phyloP scores from a whole-genome alignment of 2,113 vertebrate genomes.

The Pachyramphus minor region DNA sequence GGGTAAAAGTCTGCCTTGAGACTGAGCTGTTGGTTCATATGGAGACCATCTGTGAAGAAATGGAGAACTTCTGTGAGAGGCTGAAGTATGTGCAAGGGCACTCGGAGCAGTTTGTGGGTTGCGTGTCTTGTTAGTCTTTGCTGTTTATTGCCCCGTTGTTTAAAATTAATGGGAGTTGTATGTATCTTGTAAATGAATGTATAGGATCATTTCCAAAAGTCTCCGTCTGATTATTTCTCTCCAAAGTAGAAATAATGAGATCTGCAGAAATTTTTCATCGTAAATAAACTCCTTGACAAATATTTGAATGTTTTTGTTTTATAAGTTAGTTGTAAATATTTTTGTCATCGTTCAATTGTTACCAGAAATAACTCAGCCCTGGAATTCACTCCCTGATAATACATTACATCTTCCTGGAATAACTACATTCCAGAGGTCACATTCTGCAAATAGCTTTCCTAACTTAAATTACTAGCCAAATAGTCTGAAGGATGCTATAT shows the following conservation, averaged over 20 bases:
- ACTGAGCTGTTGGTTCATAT: background rate
- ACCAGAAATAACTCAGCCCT: slow-evolving; percentile 47
- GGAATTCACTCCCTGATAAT: slow-evolving; percentile 36
- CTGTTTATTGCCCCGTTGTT: background rate
- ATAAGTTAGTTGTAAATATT: slow-evolving; percentile 37
- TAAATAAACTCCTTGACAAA: slow-evolving; percentile 25
- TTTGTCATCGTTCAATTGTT: slow-evolving; percentile 1
- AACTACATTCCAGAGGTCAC: slow-evolving; percentile 52
- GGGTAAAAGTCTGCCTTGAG: background rate
- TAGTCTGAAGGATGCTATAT: slow-evolving; percentile 23
- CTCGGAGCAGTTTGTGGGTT: background rate
- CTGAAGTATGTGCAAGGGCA: background rate
- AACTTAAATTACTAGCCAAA: slow-evolving; percentile 55
- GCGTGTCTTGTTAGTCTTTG: background rate
- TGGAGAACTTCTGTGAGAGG: background rate
- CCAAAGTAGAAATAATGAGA: slow-evolving; percentile 11
- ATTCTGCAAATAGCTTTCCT: slow-evolving; percentile 53
- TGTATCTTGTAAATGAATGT: slow-evolving; percentile 12
- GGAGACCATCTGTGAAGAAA: slow-evolving; percentile 25
- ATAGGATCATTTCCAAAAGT: slow-evolving; percentile 15
- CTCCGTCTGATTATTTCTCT: background rate
- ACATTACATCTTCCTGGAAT: slow-evolving; percentile 51
- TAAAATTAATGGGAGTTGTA: slow-evolving; percentile 15
- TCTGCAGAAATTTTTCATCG: slow-evolving; percentile 5
- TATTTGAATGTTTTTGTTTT: slow-evolving; percentile 13